A percentile compares a stretch with the other conserved stretches of the same genome.
phyloP scores from a whole-genome alignment of 2,113 vertebrate genomes.

The Ceyx cyanopectus region DNA sequence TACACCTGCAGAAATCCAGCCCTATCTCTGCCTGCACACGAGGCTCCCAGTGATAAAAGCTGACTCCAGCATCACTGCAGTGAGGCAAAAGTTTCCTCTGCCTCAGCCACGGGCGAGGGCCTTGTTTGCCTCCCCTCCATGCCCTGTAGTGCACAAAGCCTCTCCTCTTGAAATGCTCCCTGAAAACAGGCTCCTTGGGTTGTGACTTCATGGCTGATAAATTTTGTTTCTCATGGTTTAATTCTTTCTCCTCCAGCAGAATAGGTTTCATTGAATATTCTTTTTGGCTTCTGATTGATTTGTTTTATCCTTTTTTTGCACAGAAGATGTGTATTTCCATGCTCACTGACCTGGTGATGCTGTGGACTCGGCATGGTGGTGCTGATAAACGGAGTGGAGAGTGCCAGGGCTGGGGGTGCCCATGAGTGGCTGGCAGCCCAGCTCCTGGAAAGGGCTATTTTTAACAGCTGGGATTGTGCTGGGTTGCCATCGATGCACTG shows the following conservation, averaged over 20 bases:
- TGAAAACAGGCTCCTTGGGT: not conserved
- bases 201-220: accelerated
- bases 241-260: not conserved
- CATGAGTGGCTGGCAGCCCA: not conserved
- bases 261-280: not conserved
- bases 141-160: not conserved
- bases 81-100: not conserved
- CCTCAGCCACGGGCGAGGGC: not conserved
- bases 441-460: slow-evolving; percentile 20
- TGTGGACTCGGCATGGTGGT: accelerated
- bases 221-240: not conserved
- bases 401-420: not conserved
- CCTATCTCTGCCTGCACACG: not conserved
- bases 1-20: slow-evolving; percentile 40
- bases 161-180: not conserved
- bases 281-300: not conserved
- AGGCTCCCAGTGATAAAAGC: not conserved
- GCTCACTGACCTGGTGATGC: accelerated
- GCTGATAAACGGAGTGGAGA: not conserved
- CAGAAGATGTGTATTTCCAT: accelerated
- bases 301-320: not conserved
- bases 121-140: not conserved
- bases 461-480: slow-evolving; percentile 7
- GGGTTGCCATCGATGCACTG: not conserved
- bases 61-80: accelerated